Evolutionary conservation across 2,113 vertebrate species (phyloP).

Genomic region (Addax nasomaculatus): DNA sequence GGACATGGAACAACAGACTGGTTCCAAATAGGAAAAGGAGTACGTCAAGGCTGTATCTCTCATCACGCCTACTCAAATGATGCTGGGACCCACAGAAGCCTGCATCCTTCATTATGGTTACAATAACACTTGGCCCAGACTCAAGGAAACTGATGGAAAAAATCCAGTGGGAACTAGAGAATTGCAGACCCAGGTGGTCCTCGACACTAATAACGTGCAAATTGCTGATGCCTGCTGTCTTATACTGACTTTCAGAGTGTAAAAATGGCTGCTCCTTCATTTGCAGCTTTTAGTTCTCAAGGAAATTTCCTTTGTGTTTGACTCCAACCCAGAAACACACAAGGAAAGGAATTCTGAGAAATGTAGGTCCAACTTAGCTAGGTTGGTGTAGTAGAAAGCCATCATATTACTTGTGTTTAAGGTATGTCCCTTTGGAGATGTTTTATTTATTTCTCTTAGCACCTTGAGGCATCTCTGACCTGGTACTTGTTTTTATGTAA

Average conservation of each 20-base stretch:
- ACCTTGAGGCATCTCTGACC: background rate
- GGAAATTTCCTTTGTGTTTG: background rate
- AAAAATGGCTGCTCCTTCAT: background rate
- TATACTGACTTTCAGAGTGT: background rate
- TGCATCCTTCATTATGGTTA: background rate
- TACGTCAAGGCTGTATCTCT: background rate
- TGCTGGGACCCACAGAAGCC: background rate
- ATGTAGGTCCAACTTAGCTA: background rate
- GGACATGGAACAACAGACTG: too few species aligned
- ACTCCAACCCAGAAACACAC: background rate
- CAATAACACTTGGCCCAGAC: background rate
- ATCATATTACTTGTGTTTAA: background rate
- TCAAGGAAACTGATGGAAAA: background rate
- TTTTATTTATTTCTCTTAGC: background rate
- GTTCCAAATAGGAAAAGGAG: too few species aligned
- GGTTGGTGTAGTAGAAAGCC: background rate
- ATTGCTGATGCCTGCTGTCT: background rate
- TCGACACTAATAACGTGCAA: background rate
- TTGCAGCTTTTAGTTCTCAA: background rate
- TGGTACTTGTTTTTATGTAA: background rate
- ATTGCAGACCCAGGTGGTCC: background rate
- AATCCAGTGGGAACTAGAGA: background rate
- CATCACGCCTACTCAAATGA: background rate
- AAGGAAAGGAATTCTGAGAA: background rate
- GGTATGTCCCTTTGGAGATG: background rate